phyloP scores from a whole-genome alignment of 2,888 invertebrate genomes.

The Crocallis elinguaria region DNA sequence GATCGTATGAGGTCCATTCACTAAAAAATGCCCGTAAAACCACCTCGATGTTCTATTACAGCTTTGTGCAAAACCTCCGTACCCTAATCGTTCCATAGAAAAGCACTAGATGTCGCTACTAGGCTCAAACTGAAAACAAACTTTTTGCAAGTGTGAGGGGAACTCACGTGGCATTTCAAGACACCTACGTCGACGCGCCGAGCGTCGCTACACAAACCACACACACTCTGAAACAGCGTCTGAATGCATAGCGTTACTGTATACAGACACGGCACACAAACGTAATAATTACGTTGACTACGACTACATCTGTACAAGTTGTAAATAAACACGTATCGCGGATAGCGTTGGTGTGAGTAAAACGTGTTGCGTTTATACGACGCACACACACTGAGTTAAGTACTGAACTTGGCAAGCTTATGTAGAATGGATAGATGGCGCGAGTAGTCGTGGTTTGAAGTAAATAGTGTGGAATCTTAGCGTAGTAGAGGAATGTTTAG shows the following conservation, averaged over 20 bases:
- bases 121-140: conserved; percentile 57
- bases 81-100: conserved; percentile 47
- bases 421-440: conserved; percentile 64
- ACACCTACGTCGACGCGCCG: conserved; percentile 40
- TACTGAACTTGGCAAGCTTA: conserved; percentile 42
- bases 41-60: conserved; percentile 46
- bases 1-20: conserved; percentile 10
- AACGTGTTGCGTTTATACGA: conserved; percentile 41
- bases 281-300: conserved; percentile 28
- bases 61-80: conserved; percentile 53
- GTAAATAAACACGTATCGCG: conserved; percentile 41
- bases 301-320: conserved; percentile 35
- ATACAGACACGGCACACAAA: conserved; percentile 25
- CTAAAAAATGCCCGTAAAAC: conserved; percentile 21
- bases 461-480: conserved; percentile 13
- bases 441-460: conserved; percentile 30
- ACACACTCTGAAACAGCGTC: conserved; percentile 30
- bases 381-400: conserved; percentile 42
- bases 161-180: conserved; percentile 46
- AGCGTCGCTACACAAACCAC: conserved; percentile 24
- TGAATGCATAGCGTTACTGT: conserved; percentile 31
- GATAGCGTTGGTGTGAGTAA: conserved; percentile 42
- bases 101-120: conserved; percentile 73
- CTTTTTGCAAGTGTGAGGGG: conserved; percentile 56
- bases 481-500: background rate